These are phyloP conservation scores for Metalampra italica DNA, from an alignment of 2,888 invertebrate species.

Conservation along the genomic window DNA sequence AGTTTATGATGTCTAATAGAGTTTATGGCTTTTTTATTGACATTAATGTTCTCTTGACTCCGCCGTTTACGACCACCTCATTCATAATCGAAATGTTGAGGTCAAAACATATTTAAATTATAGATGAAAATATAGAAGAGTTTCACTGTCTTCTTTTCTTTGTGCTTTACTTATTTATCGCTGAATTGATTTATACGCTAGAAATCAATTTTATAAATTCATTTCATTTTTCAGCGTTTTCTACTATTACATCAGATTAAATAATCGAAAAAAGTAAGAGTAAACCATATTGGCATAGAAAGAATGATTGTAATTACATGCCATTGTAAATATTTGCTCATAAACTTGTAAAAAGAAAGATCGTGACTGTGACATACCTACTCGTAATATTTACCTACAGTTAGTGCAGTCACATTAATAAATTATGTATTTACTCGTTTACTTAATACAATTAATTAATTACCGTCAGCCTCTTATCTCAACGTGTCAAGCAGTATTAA, in stretches of 20 bases:
- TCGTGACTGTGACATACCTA: not conserved
- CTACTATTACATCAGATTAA: no score
- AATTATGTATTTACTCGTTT: slow-evolving; percentile 34
- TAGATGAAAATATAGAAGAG: slow-evolving; percentile 48
- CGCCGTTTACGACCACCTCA: slow-evolving; percentile 71
- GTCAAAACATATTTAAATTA: slow-evolving; percentile 74
- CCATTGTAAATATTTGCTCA: no score
- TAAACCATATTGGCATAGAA: no score
- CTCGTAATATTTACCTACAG: no score
- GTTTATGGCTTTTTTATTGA: slow-evolving; percentile 77
- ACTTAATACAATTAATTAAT: slow-evolving; percentile 40
- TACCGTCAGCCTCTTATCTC: slow-evolving; percentile 43
- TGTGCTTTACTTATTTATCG: not conserved
- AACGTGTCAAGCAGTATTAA: slow-evolving; percentile 29
- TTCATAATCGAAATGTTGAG: slow-evolving; percentile 74
- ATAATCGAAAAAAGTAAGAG: no score
- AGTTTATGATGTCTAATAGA: slow-evolving; percentile 75
- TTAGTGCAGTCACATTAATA: slow-evolving; percentile 15
- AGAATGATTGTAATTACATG: no score
- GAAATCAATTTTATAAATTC: no score
- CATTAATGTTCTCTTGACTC: slow-evolving; percentile 75
- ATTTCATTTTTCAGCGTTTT: no score
- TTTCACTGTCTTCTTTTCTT: slow-evolving; percentile 1
- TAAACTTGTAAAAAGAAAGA: not conserved
- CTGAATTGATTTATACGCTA: not conserved